phyloP scores from a whole-genome alignment of 2,888 invertebrate genomes.

The Chaetoderma sp. region DNA sequence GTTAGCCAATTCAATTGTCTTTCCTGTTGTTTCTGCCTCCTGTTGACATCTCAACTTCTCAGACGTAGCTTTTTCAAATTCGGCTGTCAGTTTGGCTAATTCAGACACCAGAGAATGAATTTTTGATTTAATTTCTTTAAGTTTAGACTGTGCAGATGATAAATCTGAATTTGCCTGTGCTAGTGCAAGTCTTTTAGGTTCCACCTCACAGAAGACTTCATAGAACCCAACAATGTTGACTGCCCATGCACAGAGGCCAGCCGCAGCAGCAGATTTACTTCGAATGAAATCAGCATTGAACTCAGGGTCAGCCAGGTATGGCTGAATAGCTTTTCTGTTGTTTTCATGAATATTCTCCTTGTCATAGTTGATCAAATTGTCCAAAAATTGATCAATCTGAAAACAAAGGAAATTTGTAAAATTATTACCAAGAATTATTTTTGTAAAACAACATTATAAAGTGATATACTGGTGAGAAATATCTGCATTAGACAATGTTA shows the following conservation, averaged over 20 bases:
- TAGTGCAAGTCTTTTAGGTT: slow-evolving; percentile 92
- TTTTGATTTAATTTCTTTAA: slow-evolving; percentile 87
- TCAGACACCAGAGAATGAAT: slow-evolving; percentile 89
- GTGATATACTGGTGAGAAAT: too few relatives aligned
- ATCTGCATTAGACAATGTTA: too few relatives aligned
- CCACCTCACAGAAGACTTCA: slow-evolving; percentile 96
- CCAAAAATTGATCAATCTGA: slow-evolving; percentile 91
- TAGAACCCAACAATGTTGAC: slow-evolving; percentile 95
- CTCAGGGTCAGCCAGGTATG: slow-evolving; percentile 91
- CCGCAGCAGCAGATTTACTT: slow-evolving; percentile 93
- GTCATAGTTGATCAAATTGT: slow-evolving; percentile 89
- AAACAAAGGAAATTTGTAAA: too few relatives aligned
- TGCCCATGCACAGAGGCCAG: slow-evolving; percentile 95
- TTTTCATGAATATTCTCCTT: slow-evolving; percentile 97
- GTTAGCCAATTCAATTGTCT: slow-evolving; percentile 91
- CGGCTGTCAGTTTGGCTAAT: slow-evolving; percentile 87
- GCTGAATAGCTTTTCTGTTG: slow-evolving; percentile 92
- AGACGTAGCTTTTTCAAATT: slow-evolving; percentile 91
- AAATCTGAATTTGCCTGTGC: slow-evolving; percentile 93
- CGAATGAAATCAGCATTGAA: slow-evolving; percentile 94
- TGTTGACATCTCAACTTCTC: slow-evolving; percentile 89
- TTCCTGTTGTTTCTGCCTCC: slow-evolving; percentile 94
- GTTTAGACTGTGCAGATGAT: slow-evolving; percentile 89
- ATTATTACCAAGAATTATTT: too few relatives aligned
- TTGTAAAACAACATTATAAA: too few relatives aligned